These are phyloP conservation scores for Philypnodon macrostomus DNA, from an alignment of 2,797 vertebrate genomes.

Conservation along the genomic window DNA sequence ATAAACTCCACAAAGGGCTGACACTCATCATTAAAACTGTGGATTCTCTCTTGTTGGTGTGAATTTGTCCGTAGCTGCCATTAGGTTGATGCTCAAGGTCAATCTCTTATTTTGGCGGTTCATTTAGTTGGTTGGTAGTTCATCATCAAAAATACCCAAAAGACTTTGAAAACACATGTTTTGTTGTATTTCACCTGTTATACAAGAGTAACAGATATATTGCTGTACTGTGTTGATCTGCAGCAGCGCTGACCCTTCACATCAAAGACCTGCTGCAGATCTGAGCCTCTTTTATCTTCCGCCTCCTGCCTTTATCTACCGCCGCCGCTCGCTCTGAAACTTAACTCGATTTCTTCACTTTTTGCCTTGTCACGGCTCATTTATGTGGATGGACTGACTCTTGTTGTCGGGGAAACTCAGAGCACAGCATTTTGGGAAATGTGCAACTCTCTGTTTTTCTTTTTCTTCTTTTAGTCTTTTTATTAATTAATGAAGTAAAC, in stretches of 20 bases:
- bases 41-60: no score
- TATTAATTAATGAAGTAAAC: slow-evolving; percentile 15
- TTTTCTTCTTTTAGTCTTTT: slow-evolving; percentile 3
- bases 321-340: background rate
- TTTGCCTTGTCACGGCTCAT: slow-evolving; percentile 75
- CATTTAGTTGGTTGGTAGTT: no score
- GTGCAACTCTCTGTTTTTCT: slow-evolving; percentile 14
- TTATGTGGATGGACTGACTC: slow-evolving; percentile 51
- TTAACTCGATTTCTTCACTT: slow-evolving; percentile 29
- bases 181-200: no score
- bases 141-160: no score
- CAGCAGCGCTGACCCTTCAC: slow-evolving; percentile 50
- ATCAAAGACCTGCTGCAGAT: slow-evolving; percentile 62
- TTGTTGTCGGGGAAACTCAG: slow-evolving; percentile 59
- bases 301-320: slow-evolving; percentile 13
- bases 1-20: no score
- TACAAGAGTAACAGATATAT: no score
- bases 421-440: slow-evolving; percentile 51
- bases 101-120: no score
- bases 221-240: no score
- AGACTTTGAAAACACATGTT: no score
- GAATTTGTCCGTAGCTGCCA: no score
- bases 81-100: no score
- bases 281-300: slow-evolving; percentile 32
- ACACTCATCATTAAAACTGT: no score